Percentiles rank a stretch among this genome's conserved stretches.
Conservation (phyloP, 2,888 invertebrate genomes). For the Drosophila barbarae region DNA sequence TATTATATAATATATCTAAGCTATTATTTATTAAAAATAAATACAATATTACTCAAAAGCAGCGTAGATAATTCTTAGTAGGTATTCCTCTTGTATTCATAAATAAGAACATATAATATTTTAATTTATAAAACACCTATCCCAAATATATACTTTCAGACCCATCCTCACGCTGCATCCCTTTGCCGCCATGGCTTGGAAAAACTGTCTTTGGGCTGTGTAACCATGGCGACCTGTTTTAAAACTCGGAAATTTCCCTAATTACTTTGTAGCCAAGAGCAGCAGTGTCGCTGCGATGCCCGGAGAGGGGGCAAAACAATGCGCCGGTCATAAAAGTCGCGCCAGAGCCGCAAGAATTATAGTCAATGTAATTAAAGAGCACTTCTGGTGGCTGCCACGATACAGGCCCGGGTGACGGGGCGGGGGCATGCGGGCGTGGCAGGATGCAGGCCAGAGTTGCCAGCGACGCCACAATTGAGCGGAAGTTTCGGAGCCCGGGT, state of each 20-base stretch:
- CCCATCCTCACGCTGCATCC: too few species aligned
- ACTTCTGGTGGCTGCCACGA: constrained; percentile 63
- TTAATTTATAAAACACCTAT: too few species aligned
- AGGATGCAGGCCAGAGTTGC: constrained; percentile 45
- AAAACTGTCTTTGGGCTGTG: constrained; percentile 17
- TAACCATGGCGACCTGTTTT: constrained; percentile 64
- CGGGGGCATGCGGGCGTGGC: constrained; percentile 19
- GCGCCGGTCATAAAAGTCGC: constrained; percentile 69
- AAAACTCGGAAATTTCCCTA: constrained; percentile 76
- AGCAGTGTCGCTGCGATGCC: constrained; percentile 29
- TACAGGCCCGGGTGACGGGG: constrained; percentile 15
- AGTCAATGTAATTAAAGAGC: constrained; percentile 76
- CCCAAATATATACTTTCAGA: too few species aligned
- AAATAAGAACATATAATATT: neutral
- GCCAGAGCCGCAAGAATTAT: constrained; percentile 74
- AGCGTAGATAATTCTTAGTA: neutral
- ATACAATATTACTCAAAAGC: neutral
- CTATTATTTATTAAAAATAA: neutral
- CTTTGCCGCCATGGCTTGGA: too few species aligned
- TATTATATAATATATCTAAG: neutral
- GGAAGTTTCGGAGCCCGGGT: constrained; percentile 57
- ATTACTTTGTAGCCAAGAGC: constrained; percentile 71
- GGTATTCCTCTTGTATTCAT: neutral
- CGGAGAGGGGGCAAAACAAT: constrained; percentile 24
- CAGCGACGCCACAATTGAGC: constrained; percentile 63